A percentile compares a stretch with the other conserved stretches of the same genome.
phyloP scores from a whole-genome alignment of 2,797 vertebrate species.

The Peromyscus aztecus region DNA sequence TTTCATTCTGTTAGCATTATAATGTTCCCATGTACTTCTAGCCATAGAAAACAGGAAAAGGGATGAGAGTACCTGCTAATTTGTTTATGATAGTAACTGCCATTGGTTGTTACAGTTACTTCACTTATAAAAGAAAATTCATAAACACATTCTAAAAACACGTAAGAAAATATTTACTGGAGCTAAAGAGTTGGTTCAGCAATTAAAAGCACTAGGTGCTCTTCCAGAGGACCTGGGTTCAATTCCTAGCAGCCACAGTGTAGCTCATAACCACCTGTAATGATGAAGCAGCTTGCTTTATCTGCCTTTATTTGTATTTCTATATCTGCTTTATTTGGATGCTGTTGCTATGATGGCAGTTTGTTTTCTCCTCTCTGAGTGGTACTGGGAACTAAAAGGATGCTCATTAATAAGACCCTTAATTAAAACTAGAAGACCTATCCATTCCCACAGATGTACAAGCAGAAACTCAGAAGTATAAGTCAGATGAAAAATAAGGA shows the following conservation, averaged over 20 bases:
- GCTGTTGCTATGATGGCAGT: neutral
- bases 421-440: neutral
- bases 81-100: neutral
- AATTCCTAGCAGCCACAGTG: neutral
- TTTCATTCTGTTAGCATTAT: neutral
- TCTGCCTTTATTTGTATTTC: neutral
- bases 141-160: neutral
- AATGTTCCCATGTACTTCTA: neutral
- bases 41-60: neutral
- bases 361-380: neutral
- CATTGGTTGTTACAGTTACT: neutral
- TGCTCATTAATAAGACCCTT: neutral
- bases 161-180: neutral
- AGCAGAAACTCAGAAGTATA: neutral
- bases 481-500: neutral
- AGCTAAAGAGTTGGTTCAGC: neutral
- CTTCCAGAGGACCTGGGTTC: neutral
- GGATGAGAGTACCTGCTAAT: neutral
- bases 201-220: neutral
- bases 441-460: neutral
- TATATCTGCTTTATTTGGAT: neutral
- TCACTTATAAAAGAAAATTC: conserved; percentile 28
- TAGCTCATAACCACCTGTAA: neutral
- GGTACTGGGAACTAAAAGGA: neutral
- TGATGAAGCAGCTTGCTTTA: neutral